phyloP scores from a whole-genome alignment of 2,797 vertebrate genomes.

The Oceanodroma leucorhoa region DNA sequence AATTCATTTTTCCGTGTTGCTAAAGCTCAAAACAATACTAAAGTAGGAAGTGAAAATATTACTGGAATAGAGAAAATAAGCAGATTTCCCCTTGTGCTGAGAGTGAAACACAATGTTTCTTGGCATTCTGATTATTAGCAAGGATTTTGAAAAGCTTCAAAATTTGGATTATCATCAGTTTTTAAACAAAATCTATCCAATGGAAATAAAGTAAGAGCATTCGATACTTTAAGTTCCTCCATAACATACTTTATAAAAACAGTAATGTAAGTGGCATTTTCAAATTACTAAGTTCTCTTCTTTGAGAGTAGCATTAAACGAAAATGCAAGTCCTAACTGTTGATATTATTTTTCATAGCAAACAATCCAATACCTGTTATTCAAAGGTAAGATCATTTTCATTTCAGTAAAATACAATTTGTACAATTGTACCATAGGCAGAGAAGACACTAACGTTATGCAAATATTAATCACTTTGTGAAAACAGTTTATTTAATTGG shows the following conservation, averaged over 20 bases:
- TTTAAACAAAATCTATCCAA: neutral
- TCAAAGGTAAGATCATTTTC: neutral
- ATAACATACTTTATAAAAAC: neutral
- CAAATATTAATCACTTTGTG: neutral
- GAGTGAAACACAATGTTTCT: neutral
- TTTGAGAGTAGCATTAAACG: neutral
- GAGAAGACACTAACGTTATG: neutral
- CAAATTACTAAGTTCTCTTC: neutral
- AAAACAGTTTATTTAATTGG: neutral
- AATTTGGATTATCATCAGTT: neutral
- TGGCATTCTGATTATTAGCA: neutral
- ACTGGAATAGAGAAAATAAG: neutral
- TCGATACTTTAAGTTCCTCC: neutral
- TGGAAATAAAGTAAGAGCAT: neutral
- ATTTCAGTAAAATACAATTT: neutral
- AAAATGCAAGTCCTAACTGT: neutral
- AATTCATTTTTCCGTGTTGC: neutral
- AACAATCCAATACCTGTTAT: neutral
- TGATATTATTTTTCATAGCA: neutral
- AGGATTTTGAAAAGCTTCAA: neutral
- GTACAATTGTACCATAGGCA: neutral
- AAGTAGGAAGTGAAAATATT: conserved; percentile 41
- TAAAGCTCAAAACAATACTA: neutral
- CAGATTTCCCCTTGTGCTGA: neutral
- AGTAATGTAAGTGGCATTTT: neutral